These are phyloP conservation scores for Caenorhabditis panamensis DNA, from an alignment of 2,888 invertebrate species.

Conservation along the genomic window DNA sequence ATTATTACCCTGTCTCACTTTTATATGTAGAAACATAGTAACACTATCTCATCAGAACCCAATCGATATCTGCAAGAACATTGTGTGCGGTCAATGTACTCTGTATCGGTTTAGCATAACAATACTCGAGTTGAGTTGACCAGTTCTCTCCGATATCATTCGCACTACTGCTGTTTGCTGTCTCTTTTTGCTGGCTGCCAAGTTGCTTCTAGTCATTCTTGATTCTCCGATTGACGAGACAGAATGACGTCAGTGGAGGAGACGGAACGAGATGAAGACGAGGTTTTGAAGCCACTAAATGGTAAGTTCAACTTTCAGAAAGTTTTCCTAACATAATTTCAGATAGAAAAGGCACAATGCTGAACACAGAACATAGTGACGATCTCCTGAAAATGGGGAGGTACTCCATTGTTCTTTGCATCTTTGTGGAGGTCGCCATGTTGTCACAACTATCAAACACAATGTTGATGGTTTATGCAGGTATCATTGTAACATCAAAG, in stretches of 20 bases:
- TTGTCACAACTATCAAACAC: constrained; percentile 58
- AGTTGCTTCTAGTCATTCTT: background rate
- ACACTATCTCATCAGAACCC: constrained; percentile 11
- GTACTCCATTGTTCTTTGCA: constrained; percentile 50
- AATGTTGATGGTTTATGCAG: constrained; percentile 63
- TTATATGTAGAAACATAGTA: too few species aligned
- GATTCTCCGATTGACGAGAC: constrained; percentile 3
- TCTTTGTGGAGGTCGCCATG: constrained; percentile 59
- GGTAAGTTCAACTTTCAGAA: background rate
- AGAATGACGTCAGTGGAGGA: constrained; percentile 21
- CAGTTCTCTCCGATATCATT: constrained; percentile 17
- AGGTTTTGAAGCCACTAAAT: constrained; percentile 18
- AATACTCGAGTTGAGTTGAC: constrained; percentile 34
- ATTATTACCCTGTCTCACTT: background rate
- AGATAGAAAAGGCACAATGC: constrained; percentile 10
- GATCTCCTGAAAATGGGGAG: constrained; percentile 55
- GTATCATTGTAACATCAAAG: too few species aligned
- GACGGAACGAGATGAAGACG: constrained; percentile 16
- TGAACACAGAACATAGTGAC: constrained; percentile 43
- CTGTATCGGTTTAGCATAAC: constrained; percentile 26
- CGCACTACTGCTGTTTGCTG: constrained; percentile 1
- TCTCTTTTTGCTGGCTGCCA: background rate
- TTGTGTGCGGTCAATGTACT: constrained; percentile 17
- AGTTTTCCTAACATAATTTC: background rate
- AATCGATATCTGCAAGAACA: constrained; percentile 23